phyloP scores from a whole-genome alignment of 2,113 vertebrate species.

The Centrocercus urophasianus region DNA sequence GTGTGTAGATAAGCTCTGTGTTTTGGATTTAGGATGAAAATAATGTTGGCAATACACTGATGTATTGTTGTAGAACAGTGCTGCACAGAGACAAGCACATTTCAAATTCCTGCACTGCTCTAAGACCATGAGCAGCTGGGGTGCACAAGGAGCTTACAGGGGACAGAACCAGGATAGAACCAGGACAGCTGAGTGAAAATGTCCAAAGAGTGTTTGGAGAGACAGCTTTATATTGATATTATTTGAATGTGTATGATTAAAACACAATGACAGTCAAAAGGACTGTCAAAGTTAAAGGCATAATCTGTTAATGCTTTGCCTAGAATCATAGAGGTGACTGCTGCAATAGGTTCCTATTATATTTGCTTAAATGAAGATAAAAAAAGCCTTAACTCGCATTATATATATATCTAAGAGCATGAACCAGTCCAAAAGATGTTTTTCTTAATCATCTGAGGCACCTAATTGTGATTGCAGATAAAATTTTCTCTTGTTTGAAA shows the following conservation, averaged over 20 bases:
- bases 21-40: background rate
- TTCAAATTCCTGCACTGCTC: background rate
- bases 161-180: background rate
- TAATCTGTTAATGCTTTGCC: background rate
- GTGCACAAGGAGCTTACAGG: background rate
- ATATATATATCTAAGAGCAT: accelerated
- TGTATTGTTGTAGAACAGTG: background rate
- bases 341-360: background rate
- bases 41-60: background rate
- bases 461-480: background rate
- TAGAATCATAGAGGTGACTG: background rate
- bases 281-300: background rate
- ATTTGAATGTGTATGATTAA: background rate
- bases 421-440: background rate
- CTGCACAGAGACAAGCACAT: background rate
- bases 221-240: background rate
- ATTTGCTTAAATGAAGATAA: background rate
- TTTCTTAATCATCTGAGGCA: accelerated
- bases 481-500: background rate
- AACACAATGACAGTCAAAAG: background rate
- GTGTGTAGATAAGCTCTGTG: background rate
- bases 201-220: background rate
- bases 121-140: background rate
- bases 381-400: accelerated
- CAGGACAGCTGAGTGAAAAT: background rate